phyloP scores from a whole-genome alignment of 2,888 invertebrate genomes.

The Cenopis cana region DNA sequence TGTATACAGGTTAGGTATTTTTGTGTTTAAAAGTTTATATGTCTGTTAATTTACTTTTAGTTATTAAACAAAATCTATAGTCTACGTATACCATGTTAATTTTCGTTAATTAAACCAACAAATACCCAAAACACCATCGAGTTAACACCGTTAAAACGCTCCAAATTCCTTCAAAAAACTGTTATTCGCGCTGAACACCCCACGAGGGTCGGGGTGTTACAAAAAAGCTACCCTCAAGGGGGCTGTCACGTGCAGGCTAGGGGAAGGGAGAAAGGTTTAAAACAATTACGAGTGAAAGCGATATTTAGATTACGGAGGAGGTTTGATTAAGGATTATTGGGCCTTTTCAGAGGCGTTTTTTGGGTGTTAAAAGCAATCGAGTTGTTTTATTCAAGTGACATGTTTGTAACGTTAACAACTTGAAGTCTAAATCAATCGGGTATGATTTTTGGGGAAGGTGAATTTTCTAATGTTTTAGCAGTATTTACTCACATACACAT shows the following conservation, averaged over 20 bases:
- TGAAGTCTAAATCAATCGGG: neutral
- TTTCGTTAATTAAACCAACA: neutral
- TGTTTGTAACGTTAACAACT: slow-evolving; percentile 6
- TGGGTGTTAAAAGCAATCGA: slow-evolving; percentile 32
- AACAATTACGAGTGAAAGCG: slow-evolving; percentile 55
- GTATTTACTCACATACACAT: neutral
- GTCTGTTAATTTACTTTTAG: too few relatives aligned
- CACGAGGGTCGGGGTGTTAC: slow-evolving; percentile 39
- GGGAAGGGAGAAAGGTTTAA: slow-evolving; percentile 47
- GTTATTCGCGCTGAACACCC: slow-evolving; percentile 23
- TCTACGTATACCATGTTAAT: neutral
- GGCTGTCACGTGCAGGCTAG: slow-evolving; percentile 29
- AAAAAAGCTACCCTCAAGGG: slow-evolving; percentile 40
- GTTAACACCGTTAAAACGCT: slow-evolving; percentile 25
- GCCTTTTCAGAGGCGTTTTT: slow-evolving; percentile 45
- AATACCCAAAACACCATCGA: slow-evolving; percentile 12
- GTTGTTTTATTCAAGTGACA: neutral
- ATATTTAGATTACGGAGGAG: slow-evolving; percentile 48
- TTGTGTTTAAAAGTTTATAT: too few relatives aligned
- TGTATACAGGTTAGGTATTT: too few relatives aligned
- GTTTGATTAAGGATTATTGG: slow-evolving; percentile 41
- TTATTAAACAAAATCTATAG: too few relatives aligned
- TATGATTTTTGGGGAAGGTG: too few relatives aligned
- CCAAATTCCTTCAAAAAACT: slow-evolving; percentile 19
- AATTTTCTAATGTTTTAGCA: neutral